phyloP scores from a whole-genome alignment of 2,888 invertebrate species.

The Troides helena region DNA sequence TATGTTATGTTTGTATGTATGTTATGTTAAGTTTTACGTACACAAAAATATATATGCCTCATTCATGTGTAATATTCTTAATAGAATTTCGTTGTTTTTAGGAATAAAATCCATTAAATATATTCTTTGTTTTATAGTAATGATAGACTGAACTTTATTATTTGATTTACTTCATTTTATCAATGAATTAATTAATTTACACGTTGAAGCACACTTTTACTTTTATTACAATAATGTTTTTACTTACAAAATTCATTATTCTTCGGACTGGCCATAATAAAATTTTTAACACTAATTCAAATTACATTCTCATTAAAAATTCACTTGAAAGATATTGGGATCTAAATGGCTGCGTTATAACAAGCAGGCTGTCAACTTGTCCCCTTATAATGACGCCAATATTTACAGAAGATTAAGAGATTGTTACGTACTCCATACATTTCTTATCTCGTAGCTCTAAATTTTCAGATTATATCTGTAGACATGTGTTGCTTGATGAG shows the following conservation, averaged over 20 bases:
- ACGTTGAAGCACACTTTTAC: no score
- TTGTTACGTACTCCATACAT: conserved; percentile 47
- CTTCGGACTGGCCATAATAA: conserved; percentile 46
- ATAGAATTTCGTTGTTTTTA: no score
- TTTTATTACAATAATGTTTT: not conserved
- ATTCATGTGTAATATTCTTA: no score
- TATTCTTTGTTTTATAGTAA: not conserved
- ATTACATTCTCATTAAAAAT: conserved; percentile 18
- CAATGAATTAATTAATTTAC: no score
- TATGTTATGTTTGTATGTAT: no score
- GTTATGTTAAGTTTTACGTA: no score
- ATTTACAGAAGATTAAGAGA: conserved; percentile 69
- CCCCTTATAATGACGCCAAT: conserved; percentile 56
- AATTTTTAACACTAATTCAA: conserved; percentile 11
- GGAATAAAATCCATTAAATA: not conserved
- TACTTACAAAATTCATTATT: conserved; percentile 73
- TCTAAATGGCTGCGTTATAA: conserved; percentile 17
- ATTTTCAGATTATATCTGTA: conserved; percentile 42
- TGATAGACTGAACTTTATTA: no score
- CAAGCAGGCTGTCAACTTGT: conserved; percentile 43
- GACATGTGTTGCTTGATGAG: conserved; percentile 24
- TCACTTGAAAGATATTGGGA: conserved; percentile 7
- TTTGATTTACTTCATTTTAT: no score
- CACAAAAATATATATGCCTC: no score
- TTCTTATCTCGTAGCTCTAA: conserved; percentile 56